A percentile compares a stretch with the other conserved stretches of the same genome.
Evolutionary conservation across 2,797 vertebrate species (phyloP).

Genomic region (Hippoglossus hippoglossus): DNA sequence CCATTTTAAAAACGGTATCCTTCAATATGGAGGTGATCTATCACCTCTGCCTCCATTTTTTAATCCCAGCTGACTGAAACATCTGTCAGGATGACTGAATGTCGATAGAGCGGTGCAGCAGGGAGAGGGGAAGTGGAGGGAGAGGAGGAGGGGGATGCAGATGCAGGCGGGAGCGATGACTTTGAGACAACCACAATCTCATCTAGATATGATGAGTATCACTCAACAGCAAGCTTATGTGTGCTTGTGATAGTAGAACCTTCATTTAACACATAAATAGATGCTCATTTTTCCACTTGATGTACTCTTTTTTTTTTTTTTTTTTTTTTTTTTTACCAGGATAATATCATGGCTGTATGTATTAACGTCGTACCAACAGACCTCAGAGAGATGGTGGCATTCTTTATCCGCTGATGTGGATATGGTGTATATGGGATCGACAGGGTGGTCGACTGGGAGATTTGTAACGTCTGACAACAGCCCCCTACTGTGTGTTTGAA

Average conservation of each 20-base stretch:
- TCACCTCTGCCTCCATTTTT: conserved; percentile 71
- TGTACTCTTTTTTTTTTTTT: too few relatives aligned
- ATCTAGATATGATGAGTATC: conserved; percentile 63
- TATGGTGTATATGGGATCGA: neutral
- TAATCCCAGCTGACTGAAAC: conserved; percentile 76
- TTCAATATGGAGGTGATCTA: conserved; percentile 64
- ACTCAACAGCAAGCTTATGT: conserved; percentile 40
- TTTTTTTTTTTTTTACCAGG: too few relatives aligned
- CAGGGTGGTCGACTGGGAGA: conserved; percentile 40
- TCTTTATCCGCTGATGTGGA: conserved; percentile 26
- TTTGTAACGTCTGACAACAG: conserved; percentile 3
- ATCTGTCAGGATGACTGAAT: conserved; percentile 76
- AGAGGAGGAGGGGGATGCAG: conserved; percentile 36
- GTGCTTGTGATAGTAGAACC: conserved; percentile 24
- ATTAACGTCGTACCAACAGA: conserved; percentile 22
- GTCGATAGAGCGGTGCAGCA: conserved; percentile 61
- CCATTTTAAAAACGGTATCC: conserved; percentile 68
- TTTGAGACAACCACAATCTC: conserved; percentile 50
- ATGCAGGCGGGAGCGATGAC: conserved; percentile 70
- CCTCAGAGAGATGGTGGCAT: conserved; percentile 12
- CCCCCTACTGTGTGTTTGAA: conserved; percentile 16
- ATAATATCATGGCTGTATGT: conserved; percentile 31
- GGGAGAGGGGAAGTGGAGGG: conserved; percentile 25
- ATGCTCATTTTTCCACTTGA: conserved; percentile 43
- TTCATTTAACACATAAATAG: conserved; percentile 18